Evolutionary conservation across 2,797 vertebrate genomes (phyloP), one percentile per base, ranked within the genome.

Genomic region (Halcyon badia): DNA sequence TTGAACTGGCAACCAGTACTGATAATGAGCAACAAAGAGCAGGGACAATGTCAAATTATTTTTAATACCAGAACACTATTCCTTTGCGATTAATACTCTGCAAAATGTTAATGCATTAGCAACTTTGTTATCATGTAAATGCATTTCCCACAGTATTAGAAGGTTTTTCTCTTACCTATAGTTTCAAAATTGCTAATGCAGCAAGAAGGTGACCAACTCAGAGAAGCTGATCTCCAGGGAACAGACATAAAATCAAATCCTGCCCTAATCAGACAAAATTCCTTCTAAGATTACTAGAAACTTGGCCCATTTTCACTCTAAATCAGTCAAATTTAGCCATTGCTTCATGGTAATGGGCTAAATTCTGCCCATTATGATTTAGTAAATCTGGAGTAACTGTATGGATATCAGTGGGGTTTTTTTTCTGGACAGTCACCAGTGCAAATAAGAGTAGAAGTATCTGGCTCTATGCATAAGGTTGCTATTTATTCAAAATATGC

Each of bases 11-110:
- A 97, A 81, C 69, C 81, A 94, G 35, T 65, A 60, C 33, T 24
- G 41, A 97, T 97, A 97, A 95, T 78, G 94, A 98, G 93, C 88
- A 95, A 85, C 90, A 93, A 94, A 97, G 94, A 98, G 65, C 82
- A 83, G 28, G 62, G 75, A 65, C 92, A 95, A 82, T 79, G 90
- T 97, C 85, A 94, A 89, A 87, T 92, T 95, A 86, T 94, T 97
- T 96, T 96, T 96, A 96, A 96, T 95, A 97, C 84, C n/a, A 94
- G 96, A 96, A 93, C 78, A 37, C 30, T 83, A 86, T 95, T 96
- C 91, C 92, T 97, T 86, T 93, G 94, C 0, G 19, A 95, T 94
- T 97, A 96, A 95, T 89, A 85, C 66, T 87, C 65, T 82, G 90
- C 48, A 94, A 96, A 97, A 94, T 90, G 14, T 83, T 95, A 94